Evolutionary conservation across 2,113 vertebrate genomes (phyloP).

Genomic region (Progne subis): DNA sequence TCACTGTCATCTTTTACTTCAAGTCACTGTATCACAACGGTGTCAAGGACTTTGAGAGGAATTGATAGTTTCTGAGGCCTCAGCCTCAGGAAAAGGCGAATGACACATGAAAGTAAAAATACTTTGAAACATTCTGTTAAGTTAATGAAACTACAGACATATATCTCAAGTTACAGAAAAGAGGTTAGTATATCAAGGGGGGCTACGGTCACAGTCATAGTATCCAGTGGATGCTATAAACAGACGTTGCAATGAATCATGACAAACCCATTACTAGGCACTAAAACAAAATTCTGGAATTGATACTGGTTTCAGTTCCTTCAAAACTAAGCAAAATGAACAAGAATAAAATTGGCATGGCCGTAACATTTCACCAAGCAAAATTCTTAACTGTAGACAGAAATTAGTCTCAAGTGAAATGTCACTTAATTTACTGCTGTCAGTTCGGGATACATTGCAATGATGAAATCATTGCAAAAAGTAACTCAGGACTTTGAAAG

Average conservation of each 20-base stretch:
- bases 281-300: neutral
- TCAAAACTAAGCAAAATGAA: conserved; percentile 22
- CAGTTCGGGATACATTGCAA: conserved; percentile 2
- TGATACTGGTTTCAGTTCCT: neutral
- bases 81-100: neutral
- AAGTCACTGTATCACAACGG: neutral
- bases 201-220: neutral
- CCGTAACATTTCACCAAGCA: neutral
- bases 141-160: neutral
- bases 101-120: neutral
- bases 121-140: neutral
- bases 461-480: conserved; percentile 21
- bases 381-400: neutral
- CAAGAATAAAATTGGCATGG: conserved; percentile 13
- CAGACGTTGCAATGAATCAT: neutral
- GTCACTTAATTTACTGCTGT: neutral
- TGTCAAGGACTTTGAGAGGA: neutral
- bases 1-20: neutral
- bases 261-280: neutral
- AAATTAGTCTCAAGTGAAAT: conserved; percentile 38
- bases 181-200: neutral
- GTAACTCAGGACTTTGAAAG: neutral
- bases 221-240: neutral
- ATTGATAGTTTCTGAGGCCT: neutral
- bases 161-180: neutral